Conservation (phyloP, 2,888 invertebrate genomes). For the Drosophila prolongata region DNA sequence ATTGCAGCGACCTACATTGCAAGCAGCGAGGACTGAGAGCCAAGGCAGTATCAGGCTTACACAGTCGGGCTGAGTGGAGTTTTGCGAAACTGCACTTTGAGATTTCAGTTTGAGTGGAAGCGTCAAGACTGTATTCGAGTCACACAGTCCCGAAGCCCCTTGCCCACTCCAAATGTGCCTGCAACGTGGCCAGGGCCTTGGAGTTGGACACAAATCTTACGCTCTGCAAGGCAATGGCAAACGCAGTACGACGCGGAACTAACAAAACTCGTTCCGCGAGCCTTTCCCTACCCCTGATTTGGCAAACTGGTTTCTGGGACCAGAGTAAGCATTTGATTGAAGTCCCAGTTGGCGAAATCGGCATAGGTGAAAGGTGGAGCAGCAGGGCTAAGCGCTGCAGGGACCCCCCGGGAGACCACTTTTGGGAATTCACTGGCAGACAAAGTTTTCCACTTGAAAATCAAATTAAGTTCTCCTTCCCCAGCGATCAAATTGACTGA, state of each 20-base stretch:
- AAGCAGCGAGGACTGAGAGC: slow-evolving; percentile 31
- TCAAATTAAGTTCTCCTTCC: slow-evolving; percentile 37
- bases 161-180: slow-evolving; percentile 30
- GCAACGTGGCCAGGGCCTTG: slow-evolving; percentile 51
- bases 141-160: neutral
- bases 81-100: slow-evolving; percentile 1
- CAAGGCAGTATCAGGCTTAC: neutral
- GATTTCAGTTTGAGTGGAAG: neutral
- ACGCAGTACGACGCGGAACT: slow-evolving; percentile 61
- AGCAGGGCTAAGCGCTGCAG: neutral
- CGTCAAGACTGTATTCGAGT: neutral
- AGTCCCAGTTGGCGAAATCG: slow-evolving; percentile 48
- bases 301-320: slow-evolving; percentile 56
- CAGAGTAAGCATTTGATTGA: slow-evolving; percentile 62
- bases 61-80: neutral
- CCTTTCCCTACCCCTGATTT: slow-evolving; percentile 10
- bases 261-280: slow-evolving; percentile 63
- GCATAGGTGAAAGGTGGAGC: slow-evolving; percentile 9
- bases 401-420: slow-evolving; percentile 7
- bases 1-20: slow-evolving; percentile 84
- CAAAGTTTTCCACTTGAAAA: slow-evolving; percentile 45
- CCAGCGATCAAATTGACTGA: slow-evolving; percentile 28
- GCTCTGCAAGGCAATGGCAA: slow-evolving; percentile 8
- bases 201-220: slow-evolving; percentile 37
- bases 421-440: slow-evolving; percentile 5